Evolutionary conservation across 37 sponge, comb jelly and placozoan species (phyloP).

Genomic region (Axinella damicornis): DNA sequence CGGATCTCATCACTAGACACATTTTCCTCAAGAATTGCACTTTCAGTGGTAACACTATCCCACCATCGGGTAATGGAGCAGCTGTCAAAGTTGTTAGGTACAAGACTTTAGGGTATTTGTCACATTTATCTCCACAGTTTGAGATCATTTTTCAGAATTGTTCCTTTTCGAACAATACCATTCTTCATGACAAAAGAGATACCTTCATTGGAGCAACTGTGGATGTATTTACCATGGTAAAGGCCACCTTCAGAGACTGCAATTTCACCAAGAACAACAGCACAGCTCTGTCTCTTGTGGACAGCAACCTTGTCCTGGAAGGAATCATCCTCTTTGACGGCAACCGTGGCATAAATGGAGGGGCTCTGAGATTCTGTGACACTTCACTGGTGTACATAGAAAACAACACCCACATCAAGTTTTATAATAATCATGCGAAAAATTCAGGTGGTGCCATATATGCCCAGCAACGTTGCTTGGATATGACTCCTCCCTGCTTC

Average conservation of each 20-base stretch:
- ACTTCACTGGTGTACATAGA: not conserved
- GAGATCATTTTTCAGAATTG: not conserved
- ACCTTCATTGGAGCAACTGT: not conserved
- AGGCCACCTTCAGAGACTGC: not conserved
- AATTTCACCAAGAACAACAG: constrained; percentile 2
- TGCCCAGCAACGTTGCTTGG: constrained; percentile 1
- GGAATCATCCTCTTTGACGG: not conserved
- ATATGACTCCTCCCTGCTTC: not conserved
- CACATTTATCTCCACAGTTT: constrained; percentile 13
- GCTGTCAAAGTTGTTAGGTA: not conserved
- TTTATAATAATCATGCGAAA: not conserved
- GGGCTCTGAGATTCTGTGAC: constrained; percentile 19
- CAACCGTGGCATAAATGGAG: not conserved
- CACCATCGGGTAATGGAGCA: not conserved
- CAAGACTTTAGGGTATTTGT: not conserved
- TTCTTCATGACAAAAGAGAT: not conserved
- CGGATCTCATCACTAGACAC: not conserved
- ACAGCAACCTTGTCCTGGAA: not conserved
- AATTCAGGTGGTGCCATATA: constrained; percentile 17
- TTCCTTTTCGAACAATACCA: not conserved
- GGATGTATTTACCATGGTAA: not conserved
- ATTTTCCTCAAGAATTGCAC: not conserved
- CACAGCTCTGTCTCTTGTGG: not conserved
- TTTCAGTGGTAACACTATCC: not conserved
- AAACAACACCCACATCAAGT: not conserved